Conservation (phyloP, 2,888 invertebrate species). For the Acleris laterana region DNA sequence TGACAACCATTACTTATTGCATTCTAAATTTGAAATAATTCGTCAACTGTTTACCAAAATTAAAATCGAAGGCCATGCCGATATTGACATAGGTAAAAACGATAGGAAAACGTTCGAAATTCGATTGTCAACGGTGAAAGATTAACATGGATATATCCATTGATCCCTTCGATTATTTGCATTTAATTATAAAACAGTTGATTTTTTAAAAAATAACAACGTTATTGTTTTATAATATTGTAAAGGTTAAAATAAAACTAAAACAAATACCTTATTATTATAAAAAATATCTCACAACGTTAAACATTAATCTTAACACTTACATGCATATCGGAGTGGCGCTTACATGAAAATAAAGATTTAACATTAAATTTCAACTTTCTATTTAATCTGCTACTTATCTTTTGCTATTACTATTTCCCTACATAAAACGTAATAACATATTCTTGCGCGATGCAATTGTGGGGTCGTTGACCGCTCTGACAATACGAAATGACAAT, state of each 20-base stretch:
- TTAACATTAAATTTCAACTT: neutral
- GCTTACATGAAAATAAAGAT: neutral
- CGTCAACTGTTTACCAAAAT: neutral
- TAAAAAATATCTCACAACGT: too few relatives aligned
- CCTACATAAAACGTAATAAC: slow-evolving; percentile 20
- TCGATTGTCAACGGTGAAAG: neutral
- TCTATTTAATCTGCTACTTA: neutral
- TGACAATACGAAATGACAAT: slow-evolving; percentile 69
- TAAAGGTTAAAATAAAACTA: neutral
- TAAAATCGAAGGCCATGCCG: neutral
- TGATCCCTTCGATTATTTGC: neutral
- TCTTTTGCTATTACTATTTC: neutral
- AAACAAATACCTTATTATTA: neutral
- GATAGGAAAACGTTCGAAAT: neutral
- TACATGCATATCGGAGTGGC: too few relatives aligned
- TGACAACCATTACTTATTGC: neutral
- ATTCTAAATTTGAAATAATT: neutral
- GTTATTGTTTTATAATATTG: neutral
- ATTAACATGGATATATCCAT: neutral
- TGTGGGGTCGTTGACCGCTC: slow-evolving; percentile 66
- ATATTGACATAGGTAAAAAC: neutral
- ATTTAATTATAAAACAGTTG: neutral
- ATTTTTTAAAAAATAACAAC: neutral
- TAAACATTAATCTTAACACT: too few relatives aligned
- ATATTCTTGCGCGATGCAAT: slow-evolving; percentile 59